Percentiles rank a stretch among this genome's conserved stretches.
These are phyloP conservation scores for Percina caprodes DNA, from an alignment of 2,113 vertebrate species.

Conservation along the genomic window DNA sequence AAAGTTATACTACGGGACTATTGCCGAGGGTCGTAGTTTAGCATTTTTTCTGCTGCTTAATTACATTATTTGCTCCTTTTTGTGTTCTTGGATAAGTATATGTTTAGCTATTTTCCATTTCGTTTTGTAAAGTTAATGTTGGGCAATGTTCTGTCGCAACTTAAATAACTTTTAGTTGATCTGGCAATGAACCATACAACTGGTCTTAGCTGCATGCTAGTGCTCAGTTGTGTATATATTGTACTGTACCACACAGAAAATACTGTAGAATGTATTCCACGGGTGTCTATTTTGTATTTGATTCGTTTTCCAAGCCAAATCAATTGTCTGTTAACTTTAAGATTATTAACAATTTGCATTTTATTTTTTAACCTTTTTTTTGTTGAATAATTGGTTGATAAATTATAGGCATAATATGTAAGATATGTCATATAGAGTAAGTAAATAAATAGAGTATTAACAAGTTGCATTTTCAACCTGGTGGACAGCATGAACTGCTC, in stretches of 20 bases:
- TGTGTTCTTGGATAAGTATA: no score
- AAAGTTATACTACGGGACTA: not conserved
- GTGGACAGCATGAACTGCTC: not conserved
- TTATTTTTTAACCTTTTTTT: not conserved
- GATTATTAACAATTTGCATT: not conserved
- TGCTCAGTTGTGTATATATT: not conserved
- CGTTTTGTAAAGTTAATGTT: not conserved
- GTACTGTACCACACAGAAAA: not conserved
- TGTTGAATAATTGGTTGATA: not conserved
- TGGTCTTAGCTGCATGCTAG: not conserved
- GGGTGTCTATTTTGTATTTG: not conserved
- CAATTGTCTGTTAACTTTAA: not conserved
- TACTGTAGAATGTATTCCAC: not conserved
- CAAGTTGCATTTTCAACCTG: not conserved
- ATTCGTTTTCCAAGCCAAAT: not conserved
- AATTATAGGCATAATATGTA: not conserved
- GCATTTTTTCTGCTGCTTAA: fast-evolving
- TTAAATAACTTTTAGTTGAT: not conserved
- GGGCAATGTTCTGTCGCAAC: no score
- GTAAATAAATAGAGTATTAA: not conserved
- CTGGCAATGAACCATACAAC: not conserved
- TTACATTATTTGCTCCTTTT: not conserved
- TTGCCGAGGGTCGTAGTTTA: not conserved
- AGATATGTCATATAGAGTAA: no score
- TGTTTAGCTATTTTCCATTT: not conserved